Conservation (phyloP, 2,113 vertebrate genomes). For the Dryoscopus gambensis region DNA sequence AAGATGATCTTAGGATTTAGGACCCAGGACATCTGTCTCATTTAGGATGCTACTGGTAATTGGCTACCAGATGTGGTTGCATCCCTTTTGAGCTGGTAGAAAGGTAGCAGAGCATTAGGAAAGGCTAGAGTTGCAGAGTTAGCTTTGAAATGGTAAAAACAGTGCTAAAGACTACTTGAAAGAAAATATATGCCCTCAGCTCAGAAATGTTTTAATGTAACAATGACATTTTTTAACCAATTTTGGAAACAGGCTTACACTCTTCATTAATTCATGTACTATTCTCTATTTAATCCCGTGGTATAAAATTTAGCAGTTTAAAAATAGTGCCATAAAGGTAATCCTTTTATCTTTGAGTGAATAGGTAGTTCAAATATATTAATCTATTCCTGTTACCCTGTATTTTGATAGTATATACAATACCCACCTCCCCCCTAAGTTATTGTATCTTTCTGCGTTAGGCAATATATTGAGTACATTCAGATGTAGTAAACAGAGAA, state of each 20-base stretch:
- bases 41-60: background rate
- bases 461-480: background rate
- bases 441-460: background rate
- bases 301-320: background rate
- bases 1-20: conserved; percentile 54
- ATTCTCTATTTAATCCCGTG: background rate
- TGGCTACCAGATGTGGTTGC: background rate
- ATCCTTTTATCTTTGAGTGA: background rate
- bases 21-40: background rate
- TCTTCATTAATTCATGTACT: background rate
- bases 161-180: background rate
- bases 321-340: background rate
- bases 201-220: background rate
- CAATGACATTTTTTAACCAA: background rate
- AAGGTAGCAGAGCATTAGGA: background rate
- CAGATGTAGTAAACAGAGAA: background rate
- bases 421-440: background rate
- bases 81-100: background rate
- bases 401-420: background rate
- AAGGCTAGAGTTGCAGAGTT: background rate
- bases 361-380: background rate
- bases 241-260: background rate
- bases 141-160: background rate
- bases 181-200: background rate
- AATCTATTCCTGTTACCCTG: background rate